These are phyloP conservation scores for Orchesellides sinensis DNA, from an alignment of 2,888 invertebrate genomes.

Conservation along the genomic window DNA sequence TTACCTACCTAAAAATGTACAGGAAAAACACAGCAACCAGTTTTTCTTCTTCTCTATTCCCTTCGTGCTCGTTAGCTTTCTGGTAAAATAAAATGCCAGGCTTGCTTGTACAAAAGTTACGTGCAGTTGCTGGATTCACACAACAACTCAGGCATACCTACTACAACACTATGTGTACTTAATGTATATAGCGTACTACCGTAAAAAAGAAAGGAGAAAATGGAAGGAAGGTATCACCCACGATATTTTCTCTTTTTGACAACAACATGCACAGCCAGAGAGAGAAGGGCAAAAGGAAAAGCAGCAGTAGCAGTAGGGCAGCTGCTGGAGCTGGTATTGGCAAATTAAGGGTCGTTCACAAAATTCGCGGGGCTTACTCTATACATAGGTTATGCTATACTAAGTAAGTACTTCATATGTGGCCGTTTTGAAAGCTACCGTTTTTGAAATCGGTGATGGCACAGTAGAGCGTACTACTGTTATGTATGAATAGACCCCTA, in stretches of 20 bases:
- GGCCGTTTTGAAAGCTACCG: not conserved
- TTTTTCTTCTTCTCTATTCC: not conserved
- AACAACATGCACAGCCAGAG: not conserved
- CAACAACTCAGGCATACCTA: not conserved
- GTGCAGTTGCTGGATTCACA: not conserved
- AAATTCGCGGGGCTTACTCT: not conserved
- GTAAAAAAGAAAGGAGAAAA: not conserved
- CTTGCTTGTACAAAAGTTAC: not conserved
- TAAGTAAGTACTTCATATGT: not conserved
- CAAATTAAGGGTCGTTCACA: not conserved
- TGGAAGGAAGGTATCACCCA: not conserved
- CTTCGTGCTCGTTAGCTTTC: not conserved
- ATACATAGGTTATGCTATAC: not conserved
- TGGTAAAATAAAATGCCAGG: not conserved
- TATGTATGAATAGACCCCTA: not conserved
- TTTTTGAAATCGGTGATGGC: not conserved
- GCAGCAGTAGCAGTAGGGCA: conserved; percentile 33
- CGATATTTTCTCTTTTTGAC: conserved; percentile 47
- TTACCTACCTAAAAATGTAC: not conserved
- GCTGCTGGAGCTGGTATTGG: not conserved
- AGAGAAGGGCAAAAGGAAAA: conserved; percentile 12
- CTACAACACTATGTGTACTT: too few species aligned
- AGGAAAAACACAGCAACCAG: not conserved
- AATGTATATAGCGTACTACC: not conserved
- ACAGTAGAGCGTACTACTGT: not conserved